Base-by-base conservation (phyloP, 2,888 invertebrate genomes). In the Penaeus monodon region DNA sequence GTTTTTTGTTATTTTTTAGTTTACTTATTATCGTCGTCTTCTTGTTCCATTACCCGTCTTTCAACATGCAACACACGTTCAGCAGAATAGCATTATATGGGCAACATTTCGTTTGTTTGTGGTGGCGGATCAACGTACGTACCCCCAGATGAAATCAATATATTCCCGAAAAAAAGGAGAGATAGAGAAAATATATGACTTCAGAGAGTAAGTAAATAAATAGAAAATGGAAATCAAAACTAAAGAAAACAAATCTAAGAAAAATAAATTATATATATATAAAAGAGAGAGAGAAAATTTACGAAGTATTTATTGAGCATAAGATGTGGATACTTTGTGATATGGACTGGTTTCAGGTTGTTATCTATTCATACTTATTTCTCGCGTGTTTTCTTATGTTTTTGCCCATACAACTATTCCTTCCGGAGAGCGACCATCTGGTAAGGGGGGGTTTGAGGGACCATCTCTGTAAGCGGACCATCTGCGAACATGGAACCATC, bases 361-460 rank as follows among this genome's bases (percentile, higher is more conserved):
- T 57, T 57, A 57, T 57, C 57, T 57, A 57, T 57, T 57, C 57
- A 57, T 57, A 57, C 57, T 57, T 57, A 12, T 57, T 57, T 57
- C 57, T 57, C 57, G 57, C 57, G 57, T 57, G 57, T 57, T 57
- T 57, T 57, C 14, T 57, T 57, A 57, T 20, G 10, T 57, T 57
- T 57, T 86, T 86, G 86, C 86, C 86, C 86, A 86, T 86, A 86
- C 82, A 86, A 78, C 86, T 86, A 86, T 86, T 86, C 86, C 86
- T 86, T 73, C 86, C 86, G 86, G 77, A 81, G 76, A 86, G 82
- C 82, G 86, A 86, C 81, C 81, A 86, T 74, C 82, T 82, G 63
- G 86, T 20, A 20, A 20, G 57, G 57, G 44, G 44, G 20, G 57
- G 57, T 79, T 78, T 77, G 82, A 86, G 82, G 82, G 86, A 86